phyloP scores from a whole-genome alignment of 2,113 vertebrate genomes.

The Dipodomys ordii region DNA sequence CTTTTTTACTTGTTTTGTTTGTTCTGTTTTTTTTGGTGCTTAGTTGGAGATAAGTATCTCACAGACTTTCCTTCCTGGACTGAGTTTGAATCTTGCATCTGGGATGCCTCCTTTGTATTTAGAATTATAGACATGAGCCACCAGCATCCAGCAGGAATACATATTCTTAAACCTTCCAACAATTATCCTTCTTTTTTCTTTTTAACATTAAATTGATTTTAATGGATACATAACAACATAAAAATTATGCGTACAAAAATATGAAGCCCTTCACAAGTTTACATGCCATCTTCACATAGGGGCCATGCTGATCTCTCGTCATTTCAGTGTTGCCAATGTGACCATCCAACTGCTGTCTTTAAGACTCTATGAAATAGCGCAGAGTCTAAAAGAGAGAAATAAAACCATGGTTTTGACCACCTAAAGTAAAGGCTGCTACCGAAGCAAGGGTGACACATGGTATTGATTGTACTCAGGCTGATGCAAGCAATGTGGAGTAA shows the following conservation, averaged over 20 bases:
- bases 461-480: constrained; percentile 48
- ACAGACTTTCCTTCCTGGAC: too few species aligned
- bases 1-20: too few species aligned
- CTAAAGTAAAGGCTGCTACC: constrained; percentile 34
- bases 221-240: background rate
- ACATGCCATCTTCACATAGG: background rate
- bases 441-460: constrained; percentile 42
- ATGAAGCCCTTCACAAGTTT: background rate
- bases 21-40: too few species aligned
- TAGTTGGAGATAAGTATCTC: too few species aligned
- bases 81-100: too few species aligned
- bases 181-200: background rate
- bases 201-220: background rate
- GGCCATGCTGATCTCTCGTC: background rate
- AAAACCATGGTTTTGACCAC: constrained; percentile 13
- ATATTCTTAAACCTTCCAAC: background rate
- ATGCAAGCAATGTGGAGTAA: constrained; percentile 73
- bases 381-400: background rate
- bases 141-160: too few species aligned
- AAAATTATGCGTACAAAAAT: background rate
- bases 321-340: too few species aligned
- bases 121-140: too few species aligned
- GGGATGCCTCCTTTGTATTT: too few species aligned
- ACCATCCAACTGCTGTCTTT: background rate
- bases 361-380: background rate